Evolutionary conservation across 1,140 invertebrate species (phyloP), one percentile per base, ranked within the genome.

Genomic region (Kradibia gibbosae): DNA sequence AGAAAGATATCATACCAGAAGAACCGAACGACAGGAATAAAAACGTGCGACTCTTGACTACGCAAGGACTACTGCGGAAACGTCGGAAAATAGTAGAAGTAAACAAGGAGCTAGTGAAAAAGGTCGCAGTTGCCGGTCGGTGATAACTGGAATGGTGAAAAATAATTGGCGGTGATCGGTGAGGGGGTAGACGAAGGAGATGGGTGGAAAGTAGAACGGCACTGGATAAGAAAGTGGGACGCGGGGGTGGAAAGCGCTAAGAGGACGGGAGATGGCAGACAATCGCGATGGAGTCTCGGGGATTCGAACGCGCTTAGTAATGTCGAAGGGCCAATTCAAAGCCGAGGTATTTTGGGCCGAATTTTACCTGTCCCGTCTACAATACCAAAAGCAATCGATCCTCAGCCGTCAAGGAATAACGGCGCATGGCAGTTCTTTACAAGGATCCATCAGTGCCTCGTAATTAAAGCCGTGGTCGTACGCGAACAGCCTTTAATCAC

Each of bases 401-500:
- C 39, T 3, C 31, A 60, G 39, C 73, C 22, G 55, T 0, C 55
- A n/a, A 0, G 22, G 20, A 50, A 48, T 42, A 71, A 74, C 7
- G 20, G 3, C 5, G 31, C 13, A 36, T 22, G 4, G 48, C 34
- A 3, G 20, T 36, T 53, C 45, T 22, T 53, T 53, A 4, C 34
- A 28, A 0, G 10, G 8, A 0, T 13, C 39, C 39, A 22, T 0
- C 70, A 11, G 57, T 28, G 39, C 10, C 39, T 65, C 60, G 60
- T 65, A 50, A 65, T 50, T 77, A 65, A 65, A 36, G 0, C n/a
- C 5, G 3, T 15, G 76, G 28, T 8, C 10, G 15, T 10, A 0
- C 3, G 42, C 20, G 42, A 25, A 50, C 17, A 42, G 45, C 70
- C 67, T 72, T 72, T 78, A 78, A 70, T 78, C 62, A 55, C 53